Conservation (phyloP, 2,888 invertebrate genomes). For the Coenonympha arcania region DNA sequence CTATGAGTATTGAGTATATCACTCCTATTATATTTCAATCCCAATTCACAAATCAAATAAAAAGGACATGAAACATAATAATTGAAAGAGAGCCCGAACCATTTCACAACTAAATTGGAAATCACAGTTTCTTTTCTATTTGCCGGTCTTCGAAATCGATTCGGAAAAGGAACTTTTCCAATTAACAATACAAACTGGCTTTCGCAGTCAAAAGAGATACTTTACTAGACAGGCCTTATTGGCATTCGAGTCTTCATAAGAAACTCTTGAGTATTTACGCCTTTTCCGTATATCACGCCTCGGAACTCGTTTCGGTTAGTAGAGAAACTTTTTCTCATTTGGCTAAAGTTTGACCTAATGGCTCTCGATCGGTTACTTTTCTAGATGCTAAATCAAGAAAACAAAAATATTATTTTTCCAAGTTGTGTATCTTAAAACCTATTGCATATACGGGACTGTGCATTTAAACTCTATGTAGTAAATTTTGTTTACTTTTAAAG, state of each 20-base stretch:
- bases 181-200: conserved; percentile 39
- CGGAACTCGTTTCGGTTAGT: not conserved
- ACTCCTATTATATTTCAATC: not conserved
- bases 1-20: too few species aligned
- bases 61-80: not conserved
- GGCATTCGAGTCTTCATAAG: too few species aligned
- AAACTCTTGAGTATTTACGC: not conserved
- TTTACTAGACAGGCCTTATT: too few species aligned
- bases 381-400: too few species aligned
- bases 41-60: not conserved
- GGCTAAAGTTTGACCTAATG: too few species aligned
- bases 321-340: too few species aligned
- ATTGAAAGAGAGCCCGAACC: not conserved
- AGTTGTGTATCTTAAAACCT: too few species aligned
- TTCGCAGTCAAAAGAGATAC: conserved; percentile 66
- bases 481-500: too few species aligned
- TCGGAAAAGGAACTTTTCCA: conserved; percentile 12
- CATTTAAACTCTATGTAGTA: too few species aligned
- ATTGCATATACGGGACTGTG: too few species aligned
- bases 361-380: too few species aligned
- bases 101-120: not conserved
- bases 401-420: too few species aligned
- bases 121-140: conserved; percentile 3
- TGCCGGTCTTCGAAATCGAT: not conserved
- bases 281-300: not conserved